A percentile compares a stretch with the other conserved stretches of the same genome.
Conservation (phyloP, 2,888 invertebrate species). For the Myopa tessellatipennis region DNA sequence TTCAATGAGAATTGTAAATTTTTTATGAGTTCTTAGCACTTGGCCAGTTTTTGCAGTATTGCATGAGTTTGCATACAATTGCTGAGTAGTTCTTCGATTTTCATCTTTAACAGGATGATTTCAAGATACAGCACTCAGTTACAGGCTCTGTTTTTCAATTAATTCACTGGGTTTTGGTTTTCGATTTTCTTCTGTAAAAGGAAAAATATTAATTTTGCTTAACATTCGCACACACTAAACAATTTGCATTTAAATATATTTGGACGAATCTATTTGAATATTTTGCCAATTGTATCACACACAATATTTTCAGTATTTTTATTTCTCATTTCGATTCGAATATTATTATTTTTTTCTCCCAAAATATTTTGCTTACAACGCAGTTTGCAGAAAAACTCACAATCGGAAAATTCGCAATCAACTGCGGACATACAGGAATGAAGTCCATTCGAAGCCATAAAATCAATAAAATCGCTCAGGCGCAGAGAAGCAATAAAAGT, state of each 20-base stretch:
- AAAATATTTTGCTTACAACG: slow-evolving; percentile 15
- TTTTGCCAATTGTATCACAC: too few species aligned
- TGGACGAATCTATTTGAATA: too few species aligned
- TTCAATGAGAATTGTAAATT: slow-evolving; percentile 35
- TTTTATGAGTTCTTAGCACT: slow-evolving; percentile 23
- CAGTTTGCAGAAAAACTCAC: slow-evolving; percentile 15
- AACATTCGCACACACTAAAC: neutral
- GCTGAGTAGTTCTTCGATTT: neutral
- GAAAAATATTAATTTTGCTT: neutral
- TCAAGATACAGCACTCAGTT: neutral
- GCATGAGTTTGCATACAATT: slow-evolving; percentile 15
- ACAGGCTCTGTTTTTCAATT: neutral
- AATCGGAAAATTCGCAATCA: slow-evolving; percentile 31
- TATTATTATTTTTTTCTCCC: neutral
- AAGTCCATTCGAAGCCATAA: slow-evolving; percentile 2
- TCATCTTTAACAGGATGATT: neutral
- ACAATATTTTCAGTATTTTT: neutral
- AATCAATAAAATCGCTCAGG: slow-evolving; percentile 35
- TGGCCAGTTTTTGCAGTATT: slow-evolving; percentile 1
- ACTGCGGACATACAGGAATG: slow-evolving; percentile 25
- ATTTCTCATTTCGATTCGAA: neutral
- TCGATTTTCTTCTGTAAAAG: neutral
- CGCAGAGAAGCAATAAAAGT: too few species aligned
- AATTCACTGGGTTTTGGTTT: neutral
- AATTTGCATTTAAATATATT: neutral